These are phyloP conservation scores for Etheostoma nigrum DNA, from an alignment of 2,797 vertebrate genomes.

Conservation along the genomic window DNA sequence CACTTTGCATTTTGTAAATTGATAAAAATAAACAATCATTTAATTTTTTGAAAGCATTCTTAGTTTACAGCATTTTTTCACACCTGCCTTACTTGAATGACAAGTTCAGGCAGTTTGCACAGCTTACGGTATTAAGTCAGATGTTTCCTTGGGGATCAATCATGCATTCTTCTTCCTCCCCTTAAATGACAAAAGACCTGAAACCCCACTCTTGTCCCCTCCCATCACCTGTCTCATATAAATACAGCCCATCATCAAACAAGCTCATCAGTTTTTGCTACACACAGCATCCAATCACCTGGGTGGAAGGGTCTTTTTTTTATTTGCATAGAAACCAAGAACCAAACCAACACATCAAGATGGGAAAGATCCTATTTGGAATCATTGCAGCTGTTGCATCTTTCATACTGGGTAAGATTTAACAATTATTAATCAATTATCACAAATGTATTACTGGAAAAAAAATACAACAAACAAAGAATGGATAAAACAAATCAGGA, in stretches of 20 bases:
- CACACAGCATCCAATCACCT: not conserved
- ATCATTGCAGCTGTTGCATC: conserved; percentile 67
- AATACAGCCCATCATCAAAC: not conserved
- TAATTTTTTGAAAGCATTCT: too few species aligned
- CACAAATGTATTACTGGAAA: not conserved
- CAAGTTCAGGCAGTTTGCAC: not conserved
- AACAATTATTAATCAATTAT: not conserved
- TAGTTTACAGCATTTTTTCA: too few species aligned
- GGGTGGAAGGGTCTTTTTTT: conserved; percentile 4
- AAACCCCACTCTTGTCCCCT: not conserved
- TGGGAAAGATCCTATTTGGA: conserved; percentile 72
- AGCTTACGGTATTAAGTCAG: too few species aligned
- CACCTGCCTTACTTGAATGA: too few species aligned
- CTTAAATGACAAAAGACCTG: not conserved
- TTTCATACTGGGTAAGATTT: conserved; percentile 75
- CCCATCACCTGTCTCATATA: conserved; percentile 51
- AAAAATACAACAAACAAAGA: not conserved
- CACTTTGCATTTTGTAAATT: too few species aligned
- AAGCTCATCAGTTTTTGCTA: conserved; percentile 14
- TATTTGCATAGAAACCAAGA: conserved; percentile 11
- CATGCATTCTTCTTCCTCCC: not conserved
- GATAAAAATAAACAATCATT: too few species aligned
- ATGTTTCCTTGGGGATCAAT: not conserved
- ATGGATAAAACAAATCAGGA: not conserved
- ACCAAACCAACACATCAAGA: conserved; percentile 50